Conservation (phyloP, 2,113 vertebrate genomes). For the Ornithorhynchus anatinus region DNA sequence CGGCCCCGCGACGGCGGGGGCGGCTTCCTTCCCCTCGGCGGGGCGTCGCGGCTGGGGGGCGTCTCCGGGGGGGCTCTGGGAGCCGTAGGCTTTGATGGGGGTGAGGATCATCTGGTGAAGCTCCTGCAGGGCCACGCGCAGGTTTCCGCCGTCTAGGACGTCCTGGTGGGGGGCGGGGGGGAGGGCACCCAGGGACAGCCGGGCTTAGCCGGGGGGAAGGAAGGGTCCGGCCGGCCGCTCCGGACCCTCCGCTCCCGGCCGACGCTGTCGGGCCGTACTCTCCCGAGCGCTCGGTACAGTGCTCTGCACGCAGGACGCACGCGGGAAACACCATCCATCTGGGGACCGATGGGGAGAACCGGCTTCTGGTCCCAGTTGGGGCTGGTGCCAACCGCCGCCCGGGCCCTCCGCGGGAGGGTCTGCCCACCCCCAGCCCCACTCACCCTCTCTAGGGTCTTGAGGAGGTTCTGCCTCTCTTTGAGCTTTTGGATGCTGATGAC, state of each 20-base stretch:
- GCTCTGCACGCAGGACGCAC: too few species aligned
- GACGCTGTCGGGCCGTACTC: not conserved
- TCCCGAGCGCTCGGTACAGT: too few species aligned
- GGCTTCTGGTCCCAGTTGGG: too few species aligned
- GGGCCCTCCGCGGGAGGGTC: too few species aligned
- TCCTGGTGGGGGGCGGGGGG: slow-evolving; percentile 69
- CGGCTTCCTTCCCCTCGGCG: too few species aligned
- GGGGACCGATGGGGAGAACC: too few species aligned
- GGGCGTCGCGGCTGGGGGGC: slow-evolving; percentile 67
- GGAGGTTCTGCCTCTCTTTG: slow-evolving; percentile 92
- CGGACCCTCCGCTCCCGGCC: not conserved
- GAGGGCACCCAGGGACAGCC: not conserved
- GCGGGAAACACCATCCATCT: too few species aligned
- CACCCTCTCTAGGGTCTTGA: slow-evolving; percentile 96
- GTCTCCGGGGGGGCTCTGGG: slow-evolving; percentile 62
- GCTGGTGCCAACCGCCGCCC: too few species aligned
- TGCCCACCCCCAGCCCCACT: too few species aligned
- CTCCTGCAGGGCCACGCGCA: slow-evolving; percentile 90
- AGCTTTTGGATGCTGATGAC: slow-evolving; percentile 98
- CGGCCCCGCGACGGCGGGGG: slow-evolving; percentile 27
- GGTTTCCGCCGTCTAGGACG: slow-evolving; percentile 91
- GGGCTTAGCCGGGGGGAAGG: not conserved
- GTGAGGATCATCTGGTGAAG: slow-evolving; percentile 98
- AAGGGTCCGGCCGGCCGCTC: not conserved
- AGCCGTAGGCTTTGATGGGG: slow-evolving; percentile 88